These are phyloP conservation scores for Oxytorus armatus DNA, from an alignment of 2,888 invertebrate genomes.

Conservation along the genomic window DNA sequence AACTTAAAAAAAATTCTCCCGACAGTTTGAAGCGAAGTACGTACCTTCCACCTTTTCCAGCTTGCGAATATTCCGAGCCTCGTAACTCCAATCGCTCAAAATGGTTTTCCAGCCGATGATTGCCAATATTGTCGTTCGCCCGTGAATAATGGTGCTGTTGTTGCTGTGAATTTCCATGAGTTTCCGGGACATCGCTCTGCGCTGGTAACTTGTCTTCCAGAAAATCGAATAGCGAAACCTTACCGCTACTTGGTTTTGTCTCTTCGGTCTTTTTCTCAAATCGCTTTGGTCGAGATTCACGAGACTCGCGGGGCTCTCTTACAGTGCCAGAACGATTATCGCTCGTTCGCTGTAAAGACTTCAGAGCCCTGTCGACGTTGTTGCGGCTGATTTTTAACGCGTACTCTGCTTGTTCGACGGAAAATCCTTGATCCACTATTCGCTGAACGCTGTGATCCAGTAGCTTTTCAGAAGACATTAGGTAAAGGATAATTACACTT, in stretches of 20 bases:
- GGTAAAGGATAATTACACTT: background rate
- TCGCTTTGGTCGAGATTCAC: conserved; percentile 84
- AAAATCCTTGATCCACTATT: conserved; percentile 92
- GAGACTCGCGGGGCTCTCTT: conserved; percentile 82
- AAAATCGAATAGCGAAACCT: conserved; percentile 93
- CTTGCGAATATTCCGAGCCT: conserved; percentile 73
- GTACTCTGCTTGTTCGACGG: conserved; percentile 91
- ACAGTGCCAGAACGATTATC: conserved; percentile 70
- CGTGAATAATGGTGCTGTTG: conserved; percentile 65
- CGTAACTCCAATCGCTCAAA: conserved; percentile 75
- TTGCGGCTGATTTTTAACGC: conserved; percentile 90
- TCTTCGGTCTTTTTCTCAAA: conserved; percentile 85
- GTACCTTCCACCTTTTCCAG: conserved; percentile 78
- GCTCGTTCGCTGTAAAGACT: conserved; percentile 86
- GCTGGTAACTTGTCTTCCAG: conserved; percentile 91
- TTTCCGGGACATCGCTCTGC: conserved; percentile 85
- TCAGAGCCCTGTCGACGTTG: conserved; percentile 90
- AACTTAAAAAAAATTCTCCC: too few species aligned
- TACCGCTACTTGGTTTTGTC: conserved; percentile 90
- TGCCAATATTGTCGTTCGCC: conserved; percentile 64
- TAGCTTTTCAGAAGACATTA: conserved; percentile 83
- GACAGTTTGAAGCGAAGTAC: background rate
- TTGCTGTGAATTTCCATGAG: conserved; percentile 76
- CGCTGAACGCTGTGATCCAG: conserved; percentile 91
- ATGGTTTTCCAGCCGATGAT: conserved; percentile 73